Conservation (phyloP, 2,113 vertebrate species). For the sheep (Ovis aries) region ARS-UI_Ramb_v3.0 NC_056071.1:3902501-3903000, state of each 20-base stretch:
- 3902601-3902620: not conserved
- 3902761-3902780: not conserved
- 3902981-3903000: not conserved
- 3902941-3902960: no score
- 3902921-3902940: fast-evolving
- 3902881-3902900: not conserved
- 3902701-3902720: not conserved
- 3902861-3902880: not conserved
- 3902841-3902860: fast-evolving
- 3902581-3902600: not conserved
- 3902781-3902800: not conserved
- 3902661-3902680: not conserved
- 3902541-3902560: fast-evolving
- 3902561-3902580: not conserved
- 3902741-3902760: no score
- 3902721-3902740: not conserved
- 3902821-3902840: not conserved
- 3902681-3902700: not conserved
- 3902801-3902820: not conserved
- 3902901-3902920: no score
- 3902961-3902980: fast-evolving
- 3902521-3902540: not conserved
- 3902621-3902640: not conserved
- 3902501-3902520: not conserved
- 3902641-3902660: not conserved